A percentile compares a stretch with the other conserved stretches of the same genome.
Evolutionary conservation across 1,140 invertebrate species (phyloP).

Genomic region (Parasteatoda tepidariorum): DNA sequence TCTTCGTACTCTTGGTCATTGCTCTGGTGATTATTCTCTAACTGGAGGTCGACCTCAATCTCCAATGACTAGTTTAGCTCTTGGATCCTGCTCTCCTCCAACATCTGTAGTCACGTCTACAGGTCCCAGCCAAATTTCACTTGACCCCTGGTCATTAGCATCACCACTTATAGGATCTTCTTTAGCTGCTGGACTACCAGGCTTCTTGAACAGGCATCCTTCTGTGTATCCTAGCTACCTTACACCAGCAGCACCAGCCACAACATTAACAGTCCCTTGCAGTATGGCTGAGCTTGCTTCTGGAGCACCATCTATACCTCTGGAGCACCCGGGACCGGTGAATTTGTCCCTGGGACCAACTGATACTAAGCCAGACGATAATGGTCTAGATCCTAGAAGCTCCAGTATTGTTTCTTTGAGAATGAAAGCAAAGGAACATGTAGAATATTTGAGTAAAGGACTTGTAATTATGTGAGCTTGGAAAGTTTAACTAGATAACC

Average conservation of each 20-base stretch:
- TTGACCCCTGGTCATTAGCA: conserved; percentile 85
- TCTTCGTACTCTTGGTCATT: conserved; percentile 54
- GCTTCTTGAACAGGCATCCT: conserved; percentile 81
- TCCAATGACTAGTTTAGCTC: neutral
- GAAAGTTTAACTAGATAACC: neutral
- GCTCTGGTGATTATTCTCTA: neutral
- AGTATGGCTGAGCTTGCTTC: conserved; percentile 29
- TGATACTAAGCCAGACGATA: conserved; percentile 47
- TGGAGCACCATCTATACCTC: neutral
- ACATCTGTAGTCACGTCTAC: conserved; percentile 7
- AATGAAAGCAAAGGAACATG: conserved; percentile 92
- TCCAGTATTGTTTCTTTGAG: conserved; percentile 89
- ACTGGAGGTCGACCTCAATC: conserved; percentile 32
- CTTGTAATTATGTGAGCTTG: conserved; percentile 61
- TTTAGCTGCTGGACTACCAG: conserved; percentile 76
- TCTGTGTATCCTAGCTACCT: conserved; percentile 84
- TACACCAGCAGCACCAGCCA: conserved; percentile 76
- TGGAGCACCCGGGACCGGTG: conserved; percentile 34
- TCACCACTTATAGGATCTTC: conserved; percentile 78
- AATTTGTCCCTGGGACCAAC: conserved; percentile 58
- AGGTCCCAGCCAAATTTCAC: conserved; percentile 74
- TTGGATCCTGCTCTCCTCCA: conserved; percentile 20
- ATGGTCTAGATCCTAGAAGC: conserved; percentile 74
- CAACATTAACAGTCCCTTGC: conserved; percentile 18
- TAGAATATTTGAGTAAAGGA: conserved; percentile 88